Evolutionary conservation across 2,797 vertebrate species (phyloP).

Genomic region (Vespertilio murinus): DNA sequence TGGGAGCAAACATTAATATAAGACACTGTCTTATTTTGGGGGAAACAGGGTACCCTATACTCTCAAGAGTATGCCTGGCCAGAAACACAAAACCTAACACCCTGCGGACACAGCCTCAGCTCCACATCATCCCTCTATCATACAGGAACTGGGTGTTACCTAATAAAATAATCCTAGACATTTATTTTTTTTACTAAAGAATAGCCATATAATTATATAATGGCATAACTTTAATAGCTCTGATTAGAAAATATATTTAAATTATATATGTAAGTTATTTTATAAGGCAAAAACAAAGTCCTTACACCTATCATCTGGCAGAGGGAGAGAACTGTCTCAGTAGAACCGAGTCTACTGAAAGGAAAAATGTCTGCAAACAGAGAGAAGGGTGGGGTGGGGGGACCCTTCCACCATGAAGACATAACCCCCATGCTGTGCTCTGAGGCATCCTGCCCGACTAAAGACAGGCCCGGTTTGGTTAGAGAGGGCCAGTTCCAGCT

Average conservation of each 20-base stretch:
- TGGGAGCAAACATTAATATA: no score
- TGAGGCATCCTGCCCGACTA: not conserved
- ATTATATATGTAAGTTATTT: not conserved
- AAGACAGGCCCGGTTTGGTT: not conserved
- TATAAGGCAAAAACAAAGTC: not conserved
- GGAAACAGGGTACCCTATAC: no score
- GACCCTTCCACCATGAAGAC: not conserved
- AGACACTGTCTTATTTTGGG: no score
- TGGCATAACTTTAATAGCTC: not conserved
- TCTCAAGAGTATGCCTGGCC: not conserved
- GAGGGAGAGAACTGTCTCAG: not conserved
- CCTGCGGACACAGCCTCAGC: not conserved
- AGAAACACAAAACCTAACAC: not conserved
- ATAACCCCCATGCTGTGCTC: not conserved
- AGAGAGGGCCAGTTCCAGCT: not conserved
- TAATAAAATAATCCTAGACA: not conserved
- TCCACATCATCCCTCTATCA: not conserved
- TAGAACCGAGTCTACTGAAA: not conserved
- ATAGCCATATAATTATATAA: not conserved
- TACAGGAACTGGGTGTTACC: not conserved
- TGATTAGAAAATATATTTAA: not conserved
- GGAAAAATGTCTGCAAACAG: slow-evolving; percentile 1
- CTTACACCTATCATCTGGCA: not conserved
- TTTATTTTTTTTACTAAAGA: not conserved
- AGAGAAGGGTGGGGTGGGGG: not conserved